phyloP scores from a whole-genome alignment of 2,113 vertebrate genomes.

The Eurypyga helias region DNA sequence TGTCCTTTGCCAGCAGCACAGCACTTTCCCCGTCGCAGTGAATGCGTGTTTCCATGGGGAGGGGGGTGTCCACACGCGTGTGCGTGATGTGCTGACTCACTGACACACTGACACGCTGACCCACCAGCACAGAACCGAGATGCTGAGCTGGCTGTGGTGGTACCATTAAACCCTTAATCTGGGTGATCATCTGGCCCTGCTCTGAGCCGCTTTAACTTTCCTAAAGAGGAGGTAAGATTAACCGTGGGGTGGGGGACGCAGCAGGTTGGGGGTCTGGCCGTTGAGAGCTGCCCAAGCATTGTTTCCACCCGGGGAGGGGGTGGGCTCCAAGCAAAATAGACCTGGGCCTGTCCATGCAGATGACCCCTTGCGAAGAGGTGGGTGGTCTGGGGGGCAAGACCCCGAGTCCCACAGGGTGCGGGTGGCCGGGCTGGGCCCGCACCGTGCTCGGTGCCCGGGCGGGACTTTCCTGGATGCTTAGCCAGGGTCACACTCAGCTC shows the following conservation, averaged over 20 bases:
- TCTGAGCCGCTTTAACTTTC: conserved; percentile 48
- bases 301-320: rapidly evolving
- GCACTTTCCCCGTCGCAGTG: rapidly evolving
- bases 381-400: neutral
- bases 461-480: neutral
- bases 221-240: conserved; percentile 17
- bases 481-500: neutral
- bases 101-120: conserved; percentile 88
- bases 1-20: neutral
- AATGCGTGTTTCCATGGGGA: rapidly evolving
- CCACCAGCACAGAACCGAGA: conserved; percentile 66
- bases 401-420: neutral
- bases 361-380: neutral
- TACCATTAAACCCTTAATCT: conserved; percentile 75
- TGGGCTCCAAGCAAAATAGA: neutral
- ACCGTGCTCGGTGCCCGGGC: rapidly evolving
- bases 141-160: conserved; percentile 2
- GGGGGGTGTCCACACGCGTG: rapidly evolving
- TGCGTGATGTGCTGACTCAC: conserved; percentile 80
- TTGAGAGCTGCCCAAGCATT: rapidly evolving
- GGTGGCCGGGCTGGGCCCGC: neutral
- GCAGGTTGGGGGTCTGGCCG: neutral
- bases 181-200: neutral
- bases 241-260: rapidly evolving
- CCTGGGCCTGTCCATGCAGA: rapidly evolving